Evolutionary conservation across 92 coral and sea anemone genomes (phyloP), one percentile per base, ranked within the genome.

Genomic region (Pocillopora grandis): DNA sequence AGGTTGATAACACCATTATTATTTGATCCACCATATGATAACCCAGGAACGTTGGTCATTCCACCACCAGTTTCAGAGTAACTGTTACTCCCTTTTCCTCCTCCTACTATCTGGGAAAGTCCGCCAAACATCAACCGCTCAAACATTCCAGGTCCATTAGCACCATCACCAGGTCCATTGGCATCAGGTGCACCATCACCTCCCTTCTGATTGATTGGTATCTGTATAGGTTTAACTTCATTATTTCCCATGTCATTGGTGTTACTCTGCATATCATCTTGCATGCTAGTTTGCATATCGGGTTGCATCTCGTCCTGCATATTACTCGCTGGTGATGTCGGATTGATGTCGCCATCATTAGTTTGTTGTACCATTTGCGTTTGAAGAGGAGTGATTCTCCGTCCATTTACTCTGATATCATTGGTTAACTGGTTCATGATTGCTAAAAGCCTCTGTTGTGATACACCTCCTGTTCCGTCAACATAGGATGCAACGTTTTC

Each of bases 181-280:
- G 56, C 16, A 55, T 73, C 31, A 27, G 31, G 74, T 36, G 12
- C 82, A 27, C 66, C 64, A 49, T 37, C 61, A 37, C 83, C 37
- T 17, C 76, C 90, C 62, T 81, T 89, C 76, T 48, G 82, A 62
- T 68, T 86, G 84, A 69, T 80, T 70, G 75, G 84, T 37, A 89
- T 76, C 75, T 81, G 80, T 62, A 85, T 86, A 71, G 89, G 89
- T 65, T 75, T 72, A 71, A 86, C 75, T 62, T 61, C 90, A 76
- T 72, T 78, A 15, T 48, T 74, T 55, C 69, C 71, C 84, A 83
- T 63, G 80, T 81, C 66, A 84, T 89, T 76, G 58, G 62, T 62
- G 55, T 20, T 63, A 66, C 36, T 62, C 35, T 83, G 73, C 86
- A 83, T 62, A 57, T 75, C 80, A 62, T 83, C 73, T 12, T 69